Conservation (phyloP, 2,113 vertebrate genomes). For the Gila orcuttii region DNA sequence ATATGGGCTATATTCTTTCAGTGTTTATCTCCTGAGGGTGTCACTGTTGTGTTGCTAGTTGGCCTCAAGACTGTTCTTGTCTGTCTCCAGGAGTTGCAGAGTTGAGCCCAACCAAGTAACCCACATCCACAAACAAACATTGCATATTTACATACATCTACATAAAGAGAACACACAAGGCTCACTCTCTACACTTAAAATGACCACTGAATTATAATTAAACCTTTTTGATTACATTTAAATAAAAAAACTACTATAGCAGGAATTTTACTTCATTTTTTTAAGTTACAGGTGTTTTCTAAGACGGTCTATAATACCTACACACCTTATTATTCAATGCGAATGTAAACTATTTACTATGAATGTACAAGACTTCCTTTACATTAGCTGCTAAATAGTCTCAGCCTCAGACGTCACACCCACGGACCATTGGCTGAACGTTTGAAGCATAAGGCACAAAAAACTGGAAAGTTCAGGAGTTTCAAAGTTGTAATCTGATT, state of each 20-base stretch:
- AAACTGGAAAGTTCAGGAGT: too few relatives aligned
- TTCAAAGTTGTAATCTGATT: too few relatives aligned
- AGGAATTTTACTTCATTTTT: neutral
- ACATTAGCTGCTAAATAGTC: neutral
- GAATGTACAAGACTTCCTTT: neutral
- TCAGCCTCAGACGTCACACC: too few relatives aligned
- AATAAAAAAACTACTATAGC: neutral
- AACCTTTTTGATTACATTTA: neutral
- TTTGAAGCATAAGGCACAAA: too few relatives aligned
- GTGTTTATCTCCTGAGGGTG: conserved; percentile 70
- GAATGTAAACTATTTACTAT: neutral
- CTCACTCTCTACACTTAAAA: neutral
- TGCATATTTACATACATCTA: conserved; percentile 1
- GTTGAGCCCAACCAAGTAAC: conserved; percentile 40
- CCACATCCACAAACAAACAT: conserved; percentile 9
- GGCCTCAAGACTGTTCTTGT: conserved; percentile 29
- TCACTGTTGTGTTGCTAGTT: conserved; percentile 72
- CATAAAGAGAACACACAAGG: neutral
- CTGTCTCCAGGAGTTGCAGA: conserved; percentile 39
- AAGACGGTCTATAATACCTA: neutral
- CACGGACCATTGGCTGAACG: too few relatives aligned
- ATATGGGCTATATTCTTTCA: neutral
- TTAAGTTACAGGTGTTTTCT: neutral
- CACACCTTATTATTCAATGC: neutral
- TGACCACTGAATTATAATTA: neutral